Evolutionary conservation across 37 sponge, comb jelly and placozoan genomes (phyloP).

Genomic region (Axinella damicornis): DNA sequence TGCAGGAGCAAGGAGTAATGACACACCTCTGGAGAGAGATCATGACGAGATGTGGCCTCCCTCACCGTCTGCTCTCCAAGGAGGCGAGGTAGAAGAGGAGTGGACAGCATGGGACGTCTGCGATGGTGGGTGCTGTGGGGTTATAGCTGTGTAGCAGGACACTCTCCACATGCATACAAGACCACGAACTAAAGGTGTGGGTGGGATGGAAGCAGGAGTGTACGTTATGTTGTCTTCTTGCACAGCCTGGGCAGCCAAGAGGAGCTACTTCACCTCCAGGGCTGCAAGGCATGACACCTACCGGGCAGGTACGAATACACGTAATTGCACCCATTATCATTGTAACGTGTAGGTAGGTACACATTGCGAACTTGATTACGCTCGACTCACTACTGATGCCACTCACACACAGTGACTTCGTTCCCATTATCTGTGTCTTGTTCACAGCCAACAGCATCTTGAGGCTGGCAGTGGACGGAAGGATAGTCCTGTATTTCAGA

Average conservation of each 20-base stretch:
- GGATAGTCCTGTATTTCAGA: constrained; percentile 79
- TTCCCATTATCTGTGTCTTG: too few relatives aligned
- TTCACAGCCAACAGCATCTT: constrained; percentile 90
- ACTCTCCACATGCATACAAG: not conserved
- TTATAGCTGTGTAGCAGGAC: not conserved
- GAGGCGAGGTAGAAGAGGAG: not conserved
- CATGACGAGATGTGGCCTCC: not conserved
- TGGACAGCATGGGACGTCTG: constrained; percentile 97
- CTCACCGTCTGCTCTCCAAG: too few relatives aligned
- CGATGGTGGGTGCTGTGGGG: constrained; percentile 67
- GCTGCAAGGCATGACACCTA: constrained; percentile 92
- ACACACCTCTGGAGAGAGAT: not conserved
- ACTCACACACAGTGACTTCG: too few relatives aligned
- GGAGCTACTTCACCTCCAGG: constrained; percentile 85
- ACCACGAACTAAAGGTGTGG: too few relatives aligned
- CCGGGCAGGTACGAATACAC: constrained; percentile 83
- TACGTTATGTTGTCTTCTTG: not conserved
- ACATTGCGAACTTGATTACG: too few relatives aligned
- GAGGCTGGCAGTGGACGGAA: constrained; percentile 91
- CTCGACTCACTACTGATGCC: too few relatives aligned
- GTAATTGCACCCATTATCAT: too few relatives aligned
- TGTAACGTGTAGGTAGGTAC: too few relatives aligned
- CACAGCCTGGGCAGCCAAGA: constrained; percentile 92
- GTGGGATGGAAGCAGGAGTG: not conserved
- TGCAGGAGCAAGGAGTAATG: not conserved